These are phyloP conservation scores for Podarcis cretensis DNA, from an alignment of 2,113 vertebrate species.

Conservation along the genomic window DNA sequence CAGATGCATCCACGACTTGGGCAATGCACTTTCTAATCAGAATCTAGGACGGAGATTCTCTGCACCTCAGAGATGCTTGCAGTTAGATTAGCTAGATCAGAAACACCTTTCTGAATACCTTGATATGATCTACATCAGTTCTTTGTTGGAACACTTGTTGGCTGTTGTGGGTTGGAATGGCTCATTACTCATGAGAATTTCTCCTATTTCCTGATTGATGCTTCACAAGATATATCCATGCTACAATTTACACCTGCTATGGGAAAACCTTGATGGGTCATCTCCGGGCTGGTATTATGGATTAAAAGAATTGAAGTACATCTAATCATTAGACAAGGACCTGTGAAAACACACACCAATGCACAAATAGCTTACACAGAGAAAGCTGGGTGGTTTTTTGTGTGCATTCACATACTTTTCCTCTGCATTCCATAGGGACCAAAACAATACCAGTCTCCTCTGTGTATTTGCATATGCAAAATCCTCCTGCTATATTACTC, in stretches of 20 bases:
- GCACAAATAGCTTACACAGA: background rate
- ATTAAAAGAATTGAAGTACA: background rate
- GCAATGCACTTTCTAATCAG: background rate
- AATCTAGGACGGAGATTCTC: background rate
- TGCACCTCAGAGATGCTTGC: background rate
- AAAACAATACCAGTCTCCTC: constrained; percentile 31
- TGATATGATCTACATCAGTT: background rate
- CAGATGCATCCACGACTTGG: background rate
- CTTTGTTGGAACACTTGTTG: background rate
- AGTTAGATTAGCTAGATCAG: too few relatives aligned
- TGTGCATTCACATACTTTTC: background rate
- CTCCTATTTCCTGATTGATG: background rate
- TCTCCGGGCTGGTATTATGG: background rate
- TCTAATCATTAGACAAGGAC: background rate
- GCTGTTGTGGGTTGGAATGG: background rate
- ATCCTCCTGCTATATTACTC: constrained; percentile 37
- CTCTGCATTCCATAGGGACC: background rate
- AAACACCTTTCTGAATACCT: background rate
- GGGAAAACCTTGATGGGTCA: background rate
- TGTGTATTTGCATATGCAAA: constrained; percentile 74
- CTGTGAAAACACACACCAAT: too few relatives aligned
- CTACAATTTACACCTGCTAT: background rate
- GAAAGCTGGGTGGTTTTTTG: background rate
- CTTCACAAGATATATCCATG: background rate
- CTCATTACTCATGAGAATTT: background rate